Evolutionary conservation across 37 sponge, comb jelly and placozoan genomes (phyloP).

Genomic region (Mnemiopsis leidyi): DNA sequence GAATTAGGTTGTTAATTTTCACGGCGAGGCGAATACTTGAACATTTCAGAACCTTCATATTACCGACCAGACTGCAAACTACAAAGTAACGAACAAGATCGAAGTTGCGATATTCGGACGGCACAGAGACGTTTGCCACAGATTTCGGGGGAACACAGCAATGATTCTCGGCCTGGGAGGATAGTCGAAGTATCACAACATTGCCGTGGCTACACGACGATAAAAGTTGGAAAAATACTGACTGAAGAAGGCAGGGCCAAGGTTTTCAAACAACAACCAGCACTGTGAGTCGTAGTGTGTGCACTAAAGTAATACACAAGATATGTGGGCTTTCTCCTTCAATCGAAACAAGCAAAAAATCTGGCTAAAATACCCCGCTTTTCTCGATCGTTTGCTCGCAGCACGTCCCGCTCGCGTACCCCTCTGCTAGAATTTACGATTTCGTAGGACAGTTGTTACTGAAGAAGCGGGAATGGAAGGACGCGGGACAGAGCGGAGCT

Average conservation of each 20-base stretch:
- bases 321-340: background rate
- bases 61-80: background rate
- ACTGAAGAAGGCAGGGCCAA: background rate
- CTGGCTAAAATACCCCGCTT: background rate
- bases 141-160: background rate
- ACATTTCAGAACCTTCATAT: background rate
- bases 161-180: too few species aligned
- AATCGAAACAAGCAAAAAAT: background rate
- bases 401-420: too few species aligned
- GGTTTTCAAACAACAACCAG: background rate
- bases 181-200: too few species aligned
- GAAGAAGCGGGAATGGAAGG: too few species aligned
- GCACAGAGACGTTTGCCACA: background rate
- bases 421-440: background rate
- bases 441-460: background rate
- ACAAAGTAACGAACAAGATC: background rate
- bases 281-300: background rate
- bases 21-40: background rate
- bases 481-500: too few species aligned
- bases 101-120: background rate
- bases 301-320: background rate
- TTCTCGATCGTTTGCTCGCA: background rate
- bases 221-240: too few species aligned
- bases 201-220: too few species aligned
- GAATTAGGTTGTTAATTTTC: background rate